Evolutionary conservation across 2,113 vertebrate genomes (phyloP).

Genomic region (Helogale parvula): DNA sequence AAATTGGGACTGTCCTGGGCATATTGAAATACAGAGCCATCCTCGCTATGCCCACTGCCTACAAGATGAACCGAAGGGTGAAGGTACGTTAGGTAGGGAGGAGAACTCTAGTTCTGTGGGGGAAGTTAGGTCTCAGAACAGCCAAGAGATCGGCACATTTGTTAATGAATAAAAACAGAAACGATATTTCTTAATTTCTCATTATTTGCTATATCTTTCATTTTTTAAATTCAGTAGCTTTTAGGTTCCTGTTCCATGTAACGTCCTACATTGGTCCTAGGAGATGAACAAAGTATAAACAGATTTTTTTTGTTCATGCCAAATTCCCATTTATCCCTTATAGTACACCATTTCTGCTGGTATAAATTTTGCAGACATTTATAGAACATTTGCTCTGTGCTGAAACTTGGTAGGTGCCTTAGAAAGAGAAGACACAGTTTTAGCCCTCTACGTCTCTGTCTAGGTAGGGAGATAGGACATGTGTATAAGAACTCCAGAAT

Average conservation of each 20-base stretch:
- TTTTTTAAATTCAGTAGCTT: neutral
- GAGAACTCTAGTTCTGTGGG: neutral
- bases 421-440: slow-evolving; percentile 18
- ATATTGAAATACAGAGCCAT: neutral
- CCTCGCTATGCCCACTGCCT: neutral
- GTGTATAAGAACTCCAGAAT: neutral
- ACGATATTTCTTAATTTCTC: neutral
- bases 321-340: neutral
- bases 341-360: neutral
- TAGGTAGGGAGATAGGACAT: neutral
- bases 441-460: neutral
- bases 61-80: neutral
- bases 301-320: neutral
- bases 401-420: neutral
- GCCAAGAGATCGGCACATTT: neutral
- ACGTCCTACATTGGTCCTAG: neutral
- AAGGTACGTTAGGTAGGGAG: neutral
- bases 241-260: neutral
- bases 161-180: neutral
- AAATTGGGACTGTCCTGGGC: neutral
- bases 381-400: neutral
- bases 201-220: neutral
- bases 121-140: slow-evolving; percentile 26
- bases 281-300: neutral
- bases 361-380: neutral